Conservation (phyloP, 1,140 invertebrate species). For the Sinonovacula constricta region DNA sequence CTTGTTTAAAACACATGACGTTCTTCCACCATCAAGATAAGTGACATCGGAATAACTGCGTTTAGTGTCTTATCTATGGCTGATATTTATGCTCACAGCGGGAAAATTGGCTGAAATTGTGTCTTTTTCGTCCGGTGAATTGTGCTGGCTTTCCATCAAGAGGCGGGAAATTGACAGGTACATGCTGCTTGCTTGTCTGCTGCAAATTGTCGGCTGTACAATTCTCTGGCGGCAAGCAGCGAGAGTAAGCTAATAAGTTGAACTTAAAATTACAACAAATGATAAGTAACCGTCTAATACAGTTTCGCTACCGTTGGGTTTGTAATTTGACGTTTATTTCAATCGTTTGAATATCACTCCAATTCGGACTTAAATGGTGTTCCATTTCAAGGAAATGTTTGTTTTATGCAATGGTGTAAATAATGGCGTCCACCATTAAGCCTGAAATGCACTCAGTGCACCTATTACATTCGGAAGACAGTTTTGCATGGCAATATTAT, state of each 20-base stretch:
- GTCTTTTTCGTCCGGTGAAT: slow-evolving; percentile 18
- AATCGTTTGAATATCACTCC: no score
- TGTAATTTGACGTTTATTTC: no score
- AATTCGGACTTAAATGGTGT: no score
- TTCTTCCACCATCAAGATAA: slow-evolving; percentile 10
- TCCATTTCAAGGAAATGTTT: no score
- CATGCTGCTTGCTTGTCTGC: slow-evolving; percentile 23
- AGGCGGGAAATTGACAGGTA: slow-evolving; percentile 30
- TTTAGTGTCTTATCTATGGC: slow-evolving; percentile 8
- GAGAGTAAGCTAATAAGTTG: slow-evolving; percentile 13
- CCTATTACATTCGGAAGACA: no score
- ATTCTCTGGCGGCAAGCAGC: neutral
- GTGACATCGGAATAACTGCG: slow-evolving; percentile 17
- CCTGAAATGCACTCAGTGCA: no score
- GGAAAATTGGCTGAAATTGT: slow-evolving; percentile 32
- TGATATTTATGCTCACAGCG: slow-evolving; percentile 21
- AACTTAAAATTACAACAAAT: no score
- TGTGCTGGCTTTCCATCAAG: slow-evolving; percentile 3
- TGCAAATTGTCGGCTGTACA: slow-evolving; percentile 20
- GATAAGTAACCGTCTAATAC: no score
- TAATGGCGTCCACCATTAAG: no score
- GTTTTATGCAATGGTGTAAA: no score
- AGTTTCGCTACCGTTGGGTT: no score
- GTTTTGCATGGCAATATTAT: no score
- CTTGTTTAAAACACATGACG: slow-evolving; percentile 38